phyloP scores from a whole-genome alignment of 2,888 invertebrate genomes.

The Cerastoderma edule region DNA sequence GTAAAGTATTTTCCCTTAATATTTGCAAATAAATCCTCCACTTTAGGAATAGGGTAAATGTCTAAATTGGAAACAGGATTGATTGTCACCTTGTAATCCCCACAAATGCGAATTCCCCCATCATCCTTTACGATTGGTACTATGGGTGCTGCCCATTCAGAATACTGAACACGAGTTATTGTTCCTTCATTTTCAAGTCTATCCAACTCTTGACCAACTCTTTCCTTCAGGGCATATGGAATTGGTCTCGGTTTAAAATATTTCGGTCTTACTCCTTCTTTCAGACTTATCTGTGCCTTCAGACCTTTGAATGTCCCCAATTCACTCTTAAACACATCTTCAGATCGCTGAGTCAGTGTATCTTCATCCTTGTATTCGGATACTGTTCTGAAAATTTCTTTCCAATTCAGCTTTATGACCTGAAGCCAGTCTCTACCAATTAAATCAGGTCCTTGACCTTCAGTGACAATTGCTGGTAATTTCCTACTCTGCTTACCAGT shows the following conservation, averaged over 20 bases:
- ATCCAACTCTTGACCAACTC: not conserved
- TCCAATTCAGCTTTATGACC: constrained; percentile 29
- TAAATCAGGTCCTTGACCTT: constrained; percentile 27
- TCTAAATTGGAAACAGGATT: not conserved
- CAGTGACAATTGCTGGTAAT: constrained; percentile 1
- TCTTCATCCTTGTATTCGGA: not conserved
- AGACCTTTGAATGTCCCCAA: constrained; percentile 3
- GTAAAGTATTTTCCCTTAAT: not conserved
- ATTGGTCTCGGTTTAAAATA: constrained; percentile 5
- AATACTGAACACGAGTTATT: not conserved
- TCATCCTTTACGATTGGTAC: constrained; percentile 9
- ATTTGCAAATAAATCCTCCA: constrained; percentile 19
- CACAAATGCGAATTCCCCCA: constrained; percentile 9
- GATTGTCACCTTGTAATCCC: constrained; percentile 19
- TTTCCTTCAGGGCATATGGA: constrained; percentile 9
- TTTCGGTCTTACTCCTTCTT: not conserved
- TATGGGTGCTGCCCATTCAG: constrained; percentile 10
- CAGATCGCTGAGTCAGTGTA: not conserved
- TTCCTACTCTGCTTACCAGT: not conserved
- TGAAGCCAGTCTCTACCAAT: constrained; percentile 36
- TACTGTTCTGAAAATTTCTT: not conserved
- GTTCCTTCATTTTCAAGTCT: constrained; percentile 1
- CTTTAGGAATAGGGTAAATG: constrained; percentile 17
- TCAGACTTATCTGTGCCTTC: not conserved
- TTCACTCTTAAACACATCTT: not conserved